phyloP scores from a whole-genome alignment of 2,797 vertebrate genomes.

The Cynopterus sphinx region DNA sequence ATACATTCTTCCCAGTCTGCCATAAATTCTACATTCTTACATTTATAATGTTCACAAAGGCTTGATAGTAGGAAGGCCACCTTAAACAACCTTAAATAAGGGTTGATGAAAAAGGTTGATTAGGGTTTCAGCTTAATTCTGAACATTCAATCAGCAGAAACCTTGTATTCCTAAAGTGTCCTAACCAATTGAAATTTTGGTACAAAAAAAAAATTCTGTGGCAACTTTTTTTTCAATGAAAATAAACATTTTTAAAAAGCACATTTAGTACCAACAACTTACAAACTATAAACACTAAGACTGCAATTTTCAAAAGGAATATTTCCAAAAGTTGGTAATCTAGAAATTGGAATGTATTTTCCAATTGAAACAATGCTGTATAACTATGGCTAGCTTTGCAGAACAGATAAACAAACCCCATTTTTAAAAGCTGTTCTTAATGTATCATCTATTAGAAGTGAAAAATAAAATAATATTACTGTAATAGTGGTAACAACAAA shows the following conservation, averaged over 20 bases:
- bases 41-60: conserved; percentile 47
- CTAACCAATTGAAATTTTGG: background rate
- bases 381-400: background rate
- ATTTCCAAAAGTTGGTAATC: conserved; percentile 6
- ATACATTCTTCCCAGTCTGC: background rate
- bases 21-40: background rate
- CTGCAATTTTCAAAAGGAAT: conserved; percentile 15
- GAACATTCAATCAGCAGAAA: background rate
- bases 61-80: conserved; percentile 45
- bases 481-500: background rate
- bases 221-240: background rate
- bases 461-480: conserved; percentile 5
- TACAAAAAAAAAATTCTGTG: conserved; percentile 1
- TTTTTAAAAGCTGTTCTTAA: background rate
- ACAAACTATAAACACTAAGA: conserved; percentile 33
- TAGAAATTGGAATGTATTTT: conserved; percentile 41
- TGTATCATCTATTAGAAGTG: background rate
- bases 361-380: background rate
- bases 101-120: conserved; percentile 12
- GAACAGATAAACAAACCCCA: background rate
- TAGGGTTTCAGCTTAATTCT: conserved; percentile 39
- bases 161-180: background rate
- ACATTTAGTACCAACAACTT: conserved; percentile 49
- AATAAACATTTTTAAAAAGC: conserved; percentile 11
- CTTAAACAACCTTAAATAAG: background rate